Evolutionary conservation across 2,113 vertebrate genomes (phyloP), one percentile per base, ranked within the genome.

Genomic region (Danio rerio): DNA sequence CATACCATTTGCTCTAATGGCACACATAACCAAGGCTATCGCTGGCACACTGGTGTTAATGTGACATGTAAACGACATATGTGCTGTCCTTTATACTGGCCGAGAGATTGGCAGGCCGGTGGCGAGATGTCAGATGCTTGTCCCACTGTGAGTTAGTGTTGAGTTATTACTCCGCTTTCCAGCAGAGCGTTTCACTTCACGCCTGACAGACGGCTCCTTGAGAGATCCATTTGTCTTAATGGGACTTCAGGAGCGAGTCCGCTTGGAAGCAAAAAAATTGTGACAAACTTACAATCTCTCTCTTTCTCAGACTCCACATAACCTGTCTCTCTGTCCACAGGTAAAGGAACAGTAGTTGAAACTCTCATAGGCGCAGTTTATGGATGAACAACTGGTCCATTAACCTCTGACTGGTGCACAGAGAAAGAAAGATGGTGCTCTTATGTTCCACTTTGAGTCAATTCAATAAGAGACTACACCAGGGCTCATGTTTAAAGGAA

Each of bases 211-310:
- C 78, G 78, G 49, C 42, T 83, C 58, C 65, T 66, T 78, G 81
- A 77, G 71, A 77, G 71, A 86, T 77, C 81, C 81, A 74, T 86
- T 86, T 83, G 81, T 86, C 85, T 86, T 86, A 70, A 86, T 83
- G 52, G 77, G 43, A 80, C 80, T 86, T 86, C 77, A 52, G 72
- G 75, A 66, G 63, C 16, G 81, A 77, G 62, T 68, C 78, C 7
- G 70, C 61, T 71, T n/a, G 40, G 49, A 77, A 74, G 50, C 72
- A 77, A 69, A 86, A 31, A 77, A 66, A 52, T 78, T 40, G 59
- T 59, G 65, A 69, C 82, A 82, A 80, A 65, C 74, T 63, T 16
- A 73, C 78, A 62, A 47, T 20, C 68, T 50, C n/a, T 15, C 50
- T 50, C n/a, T 15, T 40, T 58, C 49, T 70, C 21, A 5, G 21